Conservation (phyloP, 2,797 vertebrate species). For the Hylomyscus alleni region DNA sequence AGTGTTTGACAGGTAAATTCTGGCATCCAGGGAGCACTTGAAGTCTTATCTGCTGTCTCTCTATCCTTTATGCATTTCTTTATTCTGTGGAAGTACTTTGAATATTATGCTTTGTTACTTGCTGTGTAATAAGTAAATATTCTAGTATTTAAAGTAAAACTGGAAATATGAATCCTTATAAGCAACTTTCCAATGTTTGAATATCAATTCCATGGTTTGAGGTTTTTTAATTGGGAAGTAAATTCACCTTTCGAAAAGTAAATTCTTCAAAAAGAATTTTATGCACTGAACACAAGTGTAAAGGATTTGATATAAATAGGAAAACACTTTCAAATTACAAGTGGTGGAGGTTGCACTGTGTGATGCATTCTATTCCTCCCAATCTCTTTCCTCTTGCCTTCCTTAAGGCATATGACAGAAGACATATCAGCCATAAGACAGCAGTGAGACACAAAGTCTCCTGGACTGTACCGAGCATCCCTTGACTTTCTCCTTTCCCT, state of each 20-base stretch:
- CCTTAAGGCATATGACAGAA: not conserved
- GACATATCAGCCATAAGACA: not conserved
- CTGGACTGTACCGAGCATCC: not conserved
- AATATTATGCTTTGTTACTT: not conserved
- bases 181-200: not conserved
- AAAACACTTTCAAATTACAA: not conserved
- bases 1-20: not conserved
- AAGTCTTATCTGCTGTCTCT: not conserved
- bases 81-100: not conserved
- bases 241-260: not conserved
- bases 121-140: not conserved
- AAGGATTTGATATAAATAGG: not conserved
- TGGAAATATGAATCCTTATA: not conserved
- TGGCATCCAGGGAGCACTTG: not conserved
- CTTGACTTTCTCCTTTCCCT: not conserved
- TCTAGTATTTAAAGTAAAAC: constrained; percentile 1
- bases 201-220: not conserved
- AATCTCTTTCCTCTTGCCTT: not conserved
- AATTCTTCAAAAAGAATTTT: not conserved
- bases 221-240: not conserved
- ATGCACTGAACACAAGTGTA: not conserved
- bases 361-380: not conserved
- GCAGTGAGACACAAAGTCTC: not conserved
- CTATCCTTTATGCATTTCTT: not conserved
- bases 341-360: not conserved